Percentiles rank a stretch among this genome's conserved stretches.
Conservation (phyloP, 2,888 invertebrate genomes). For the Synergus gifuensis region DNA sequence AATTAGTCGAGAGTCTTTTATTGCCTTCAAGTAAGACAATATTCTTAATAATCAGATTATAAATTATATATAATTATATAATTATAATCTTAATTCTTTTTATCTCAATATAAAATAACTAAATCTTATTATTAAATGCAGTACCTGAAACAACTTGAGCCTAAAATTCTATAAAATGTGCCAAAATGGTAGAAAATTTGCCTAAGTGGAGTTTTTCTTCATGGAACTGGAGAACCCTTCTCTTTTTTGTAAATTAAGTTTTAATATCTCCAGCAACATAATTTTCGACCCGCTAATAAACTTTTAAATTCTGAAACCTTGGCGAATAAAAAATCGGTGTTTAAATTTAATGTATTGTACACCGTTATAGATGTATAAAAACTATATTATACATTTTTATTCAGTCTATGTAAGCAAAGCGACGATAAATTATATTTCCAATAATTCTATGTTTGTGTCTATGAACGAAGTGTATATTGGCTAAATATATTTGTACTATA, state of each 20-base stretch:
- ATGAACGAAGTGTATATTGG: constrained; percentile 42
- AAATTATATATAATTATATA: background rate
- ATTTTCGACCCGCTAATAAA: background rate
- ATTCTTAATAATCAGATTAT: constrained; percentile 21
- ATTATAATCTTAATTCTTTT: background rate
- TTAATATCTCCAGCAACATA: background rate
- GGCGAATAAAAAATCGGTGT: background rate
- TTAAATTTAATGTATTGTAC: constrained; percentile 5
- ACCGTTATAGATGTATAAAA: constrained; percentile 18
- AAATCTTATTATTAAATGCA: constrained; percentile 19
- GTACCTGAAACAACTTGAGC: constrained; percentile 28
- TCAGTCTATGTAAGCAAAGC: background rate
- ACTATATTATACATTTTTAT: constrained; percentile 23
- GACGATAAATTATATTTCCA: constrained; percentile 32
- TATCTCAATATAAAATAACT: constrained; percentile 1
- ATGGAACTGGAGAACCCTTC: background rate
- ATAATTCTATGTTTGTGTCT: constrained; percentile 43
- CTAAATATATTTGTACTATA: constrained; percentile 49
- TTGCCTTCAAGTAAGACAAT: constrained; percentile 33
- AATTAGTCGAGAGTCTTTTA: background rate
- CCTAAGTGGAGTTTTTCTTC: constrained; percentile 30
- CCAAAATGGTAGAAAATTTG: constrained; percentile 29
- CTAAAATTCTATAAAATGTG: constrained; percentile 35
- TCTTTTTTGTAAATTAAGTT: constrained; percentile 1
- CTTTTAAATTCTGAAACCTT: background rate